Evolutionary conservation across 2,888 invertebrate species (phyloP).

Genomic region (Meandrusa payeni): DNA sequence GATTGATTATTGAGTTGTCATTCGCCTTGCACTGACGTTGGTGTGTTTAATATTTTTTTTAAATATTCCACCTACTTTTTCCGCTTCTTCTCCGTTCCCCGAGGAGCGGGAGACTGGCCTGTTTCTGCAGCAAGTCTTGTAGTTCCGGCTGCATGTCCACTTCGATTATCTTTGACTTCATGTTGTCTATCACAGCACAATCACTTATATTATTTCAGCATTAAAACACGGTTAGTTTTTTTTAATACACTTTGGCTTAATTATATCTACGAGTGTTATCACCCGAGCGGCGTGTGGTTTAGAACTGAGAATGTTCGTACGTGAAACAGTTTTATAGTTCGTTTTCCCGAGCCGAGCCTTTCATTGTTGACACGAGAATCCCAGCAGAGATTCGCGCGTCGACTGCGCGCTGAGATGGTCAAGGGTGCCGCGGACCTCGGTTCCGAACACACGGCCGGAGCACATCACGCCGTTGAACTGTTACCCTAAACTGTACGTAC

Average conservation of each 20-base stretch:
- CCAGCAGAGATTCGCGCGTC: slow-evolving; percentile 58
- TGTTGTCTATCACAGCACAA: slow-evolving; percentile 41
- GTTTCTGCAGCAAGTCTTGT: slow-evolving; percentile 66
- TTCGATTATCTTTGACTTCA: slow-evolving; percentile 55
- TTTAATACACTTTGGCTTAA: too few relatives aligned
- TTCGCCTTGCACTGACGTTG: slow-evolving; percentile 4
- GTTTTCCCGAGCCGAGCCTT: slow-evolving; percentile 27
- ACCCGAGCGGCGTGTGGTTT: slow-evolving; percentile 48
- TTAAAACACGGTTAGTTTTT: slow-evolving; percentile 31
- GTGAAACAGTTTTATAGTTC: slow-evolving; percentile 41
- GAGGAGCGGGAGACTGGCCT: slow-evolving; percentile 45
- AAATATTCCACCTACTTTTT: slow-evolving; percentile 60
- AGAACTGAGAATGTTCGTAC: slow-evolving; percentile 38
- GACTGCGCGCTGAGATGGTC: slow-evolving; percentile 51
- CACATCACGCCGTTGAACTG: slow-evolving; percentile 6
- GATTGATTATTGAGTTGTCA: slow-evolving; percentile 53
- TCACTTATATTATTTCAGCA: slow-evolving; percentile 34
- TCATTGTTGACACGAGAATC: slow-evolving; percentile 57
- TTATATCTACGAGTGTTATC: too few relatives aligned
- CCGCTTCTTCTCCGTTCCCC: slow-evolving; percentile 47
- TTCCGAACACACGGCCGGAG: slow-evolving; percentile 37
- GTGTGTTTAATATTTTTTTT: not conserved
- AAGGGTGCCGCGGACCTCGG: slow-evolving; percentile 35
- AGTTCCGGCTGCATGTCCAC: slow-evolving; percentile 55
- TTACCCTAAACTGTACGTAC: too few relatives aligned